These are phyloP conservation scores for Sebastes ruberrimus DNA, from an alignment of 2,797 vertebrate species.

Conservation along the genomic window DNA sequence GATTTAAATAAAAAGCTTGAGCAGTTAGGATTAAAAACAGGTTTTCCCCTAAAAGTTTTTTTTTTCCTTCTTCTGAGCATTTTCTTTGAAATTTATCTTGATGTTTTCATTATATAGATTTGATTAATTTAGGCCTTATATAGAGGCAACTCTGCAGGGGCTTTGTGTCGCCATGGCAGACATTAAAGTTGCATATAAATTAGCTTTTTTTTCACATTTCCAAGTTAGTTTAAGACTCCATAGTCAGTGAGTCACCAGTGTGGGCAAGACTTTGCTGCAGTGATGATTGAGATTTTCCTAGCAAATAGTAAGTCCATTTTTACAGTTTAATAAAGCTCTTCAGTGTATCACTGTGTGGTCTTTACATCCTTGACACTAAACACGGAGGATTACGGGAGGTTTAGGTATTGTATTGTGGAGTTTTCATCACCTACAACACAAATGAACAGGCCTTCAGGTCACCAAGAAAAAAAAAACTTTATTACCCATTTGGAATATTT, in stretches of 20 bases:
- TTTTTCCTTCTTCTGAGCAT: background rate
- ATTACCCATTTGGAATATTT: conserved; percentile 78
- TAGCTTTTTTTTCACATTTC: background rate
- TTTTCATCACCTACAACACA: background rate
- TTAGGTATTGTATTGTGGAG: background rate
- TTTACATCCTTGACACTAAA: background rate
- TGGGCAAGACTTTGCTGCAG: conserved; percentile 10
- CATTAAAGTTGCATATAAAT: background rate
- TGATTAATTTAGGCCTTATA: background rate
- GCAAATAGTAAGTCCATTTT: conserved; percentile 18
- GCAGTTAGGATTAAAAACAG: background rate
- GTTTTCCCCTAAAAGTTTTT: background rate
- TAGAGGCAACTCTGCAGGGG: background rate
- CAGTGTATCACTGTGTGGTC: conserved; percentile 9
- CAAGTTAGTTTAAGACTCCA: background rate
- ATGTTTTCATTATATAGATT: background rate
- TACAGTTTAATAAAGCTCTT: conserved; percentile 66
- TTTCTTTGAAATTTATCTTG: background rate
- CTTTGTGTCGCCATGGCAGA: background rate
- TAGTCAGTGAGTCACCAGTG: background rate
- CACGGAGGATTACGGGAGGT: rapidly evolving
- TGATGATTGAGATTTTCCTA: conserved; percentile 9
- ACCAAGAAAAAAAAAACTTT: conserved; percentile 74
- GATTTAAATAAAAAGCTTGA: background rate
- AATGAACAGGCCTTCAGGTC: conserved; percentile 43